Percentiles rank a stretch among this genome's conserved stretches.
phyloP scores from a whole-genome alignment of 2,113 vertebrate genomes.

The Trochalopteron elliotii region DNA sequence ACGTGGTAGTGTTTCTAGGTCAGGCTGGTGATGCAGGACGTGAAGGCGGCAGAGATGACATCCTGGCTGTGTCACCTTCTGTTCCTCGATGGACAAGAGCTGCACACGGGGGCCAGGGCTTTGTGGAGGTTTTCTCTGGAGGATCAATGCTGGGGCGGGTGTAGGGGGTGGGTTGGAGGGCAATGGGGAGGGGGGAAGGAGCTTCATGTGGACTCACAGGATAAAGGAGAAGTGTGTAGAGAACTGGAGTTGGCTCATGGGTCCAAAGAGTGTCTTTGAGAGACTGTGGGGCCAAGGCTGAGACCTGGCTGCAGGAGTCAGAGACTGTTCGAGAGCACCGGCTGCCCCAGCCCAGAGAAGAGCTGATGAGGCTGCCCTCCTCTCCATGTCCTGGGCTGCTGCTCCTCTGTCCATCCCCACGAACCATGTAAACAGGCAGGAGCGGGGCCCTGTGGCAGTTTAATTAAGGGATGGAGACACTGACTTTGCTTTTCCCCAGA shows the following conservation, averaged over 20 bases:
- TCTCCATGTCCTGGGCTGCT: rapidly evolving
- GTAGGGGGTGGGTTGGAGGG: not conserved
- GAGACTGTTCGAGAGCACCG: not conserved
- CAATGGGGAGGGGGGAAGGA: not conserved
- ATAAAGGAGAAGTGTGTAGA: not conserved
- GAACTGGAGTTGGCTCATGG: rapidly evolving
- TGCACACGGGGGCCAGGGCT: rapidly evolving
- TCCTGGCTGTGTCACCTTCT: conserved; percentile 46
- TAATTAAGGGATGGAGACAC: conserved; percentile 48
- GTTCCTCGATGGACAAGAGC: not conserved
- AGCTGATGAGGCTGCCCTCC: rapidly evolving
- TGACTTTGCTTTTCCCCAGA: not conserved
- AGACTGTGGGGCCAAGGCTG: not conserved
- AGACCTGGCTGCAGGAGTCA: not conserved
- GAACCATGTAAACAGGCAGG: not conserved
- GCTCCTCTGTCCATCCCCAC: not conserved
- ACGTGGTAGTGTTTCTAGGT: conserved; percentile 59
- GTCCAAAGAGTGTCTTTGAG: not conserved
- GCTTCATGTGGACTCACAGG: not conserved
- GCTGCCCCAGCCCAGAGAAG: not conserved
- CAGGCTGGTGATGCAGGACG: conserved; percentile 46
- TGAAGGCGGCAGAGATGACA: conserved; percentile 33
- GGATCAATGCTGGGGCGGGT: not conserved
- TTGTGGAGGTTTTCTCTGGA: not conserved
- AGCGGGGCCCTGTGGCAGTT: not conserved